Percentiles rank a stretch among this genome's conserved stretches.
Evolutionary conservation across 2,113 vertebrate species (phyloP).

Genomic region (Herpetotheres cachinnans): DNA sequence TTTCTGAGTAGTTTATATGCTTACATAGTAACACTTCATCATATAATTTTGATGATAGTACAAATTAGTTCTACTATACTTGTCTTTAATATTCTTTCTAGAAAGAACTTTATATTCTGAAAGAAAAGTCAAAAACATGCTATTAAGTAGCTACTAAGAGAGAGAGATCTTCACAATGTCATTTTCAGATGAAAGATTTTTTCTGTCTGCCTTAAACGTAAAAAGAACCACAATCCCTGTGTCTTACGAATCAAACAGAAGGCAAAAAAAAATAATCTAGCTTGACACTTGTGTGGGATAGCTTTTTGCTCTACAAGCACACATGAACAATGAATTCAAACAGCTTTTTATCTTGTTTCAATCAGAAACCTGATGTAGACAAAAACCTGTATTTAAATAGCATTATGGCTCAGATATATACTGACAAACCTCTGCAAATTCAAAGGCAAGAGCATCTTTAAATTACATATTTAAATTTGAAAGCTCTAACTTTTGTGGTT

Average conservation of each 20-base stretch:
- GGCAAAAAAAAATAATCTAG: background rate
- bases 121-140: background rate
- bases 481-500: background rate
- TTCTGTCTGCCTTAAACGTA: background rate
- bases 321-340: conserved; percentile 22
- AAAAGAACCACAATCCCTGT: background rate
- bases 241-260: background rate
- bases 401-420: background rate
- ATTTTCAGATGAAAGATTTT: background rate
- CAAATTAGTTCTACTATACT: background rate
- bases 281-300: background rate
- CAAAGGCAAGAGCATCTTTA: background rate
- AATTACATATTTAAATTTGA: conserved; percentile 12
- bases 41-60: background rate
- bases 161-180: background rate
- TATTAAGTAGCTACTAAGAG: background rate
- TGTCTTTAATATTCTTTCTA: background rate
- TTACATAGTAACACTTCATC: background rate
- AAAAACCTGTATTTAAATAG: conserved; percentile 1
- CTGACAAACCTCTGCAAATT: background rate
- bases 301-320: background rate
- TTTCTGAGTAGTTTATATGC: background rate
- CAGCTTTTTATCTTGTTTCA: conserved; percentile 26
- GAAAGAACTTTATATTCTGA: background rate
- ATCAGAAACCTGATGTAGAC: conserved; percentile 7